Base-by-base conservation (phyloP, 2,113 vertebrate genomes). In the Tringa solitaria region DNA sequence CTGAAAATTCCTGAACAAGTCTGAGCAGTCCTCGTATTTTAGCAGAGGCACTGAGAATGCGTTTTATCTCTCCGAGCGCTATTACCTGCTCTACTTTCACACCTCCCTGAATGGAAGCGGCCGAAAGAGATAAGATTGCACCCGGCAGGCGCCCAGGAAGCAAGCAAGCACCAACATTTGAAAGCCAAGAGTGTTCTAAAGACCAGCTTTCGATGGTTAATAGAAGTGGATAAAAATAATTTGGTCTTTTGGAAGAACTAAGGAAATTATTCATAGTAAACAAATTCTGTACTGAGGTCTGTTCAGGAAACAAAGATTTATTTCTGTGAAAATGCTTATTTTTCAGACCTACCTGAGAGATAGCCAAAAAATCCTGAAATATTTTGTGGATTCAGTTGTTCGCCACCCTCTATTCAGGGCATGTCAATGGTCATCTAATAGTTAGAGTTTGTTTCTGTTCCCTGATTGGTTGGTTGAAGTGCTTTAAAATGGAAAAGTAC, bases 1-100 rank as follows among this genome's bases (percentile, higher is more conserved):
- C 68, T 74, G 60, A 90, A 87, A 95, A 96, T 61, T 91, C 78
- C 83, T 79, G 75, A 91, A 48, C 78, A 80, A 75, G 53, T 73
- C 63, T 82, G 67, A 95, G 60, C 45, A 95, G 74, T 22, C 46
- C 85, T 86, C 91, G 89, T 94, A 89, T 93, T 93, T 95, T 94
- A 81, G 59, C 63, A 83, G 89, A 90, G n/a, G 17, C 61, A 64
- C 46, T 85, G 77, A 92, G 60, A 92, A 72, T 28, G 57, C 33
- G 43, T 84, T 96, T 96, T 85, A 95, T 94, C 87, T 92, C 32
- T 43, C n/a, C 86, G 72, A 85, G 87, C 50, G 37, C 54, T 53
- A 73, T 76, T 84, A 88, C 57, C 59, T 90, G 68, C 65, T 83
- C 68, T 43, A 24, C 59, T 90, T 86, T 56, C 54, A 93, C 43